Percentiles rank a stretch among this genome's conserved stretches.
Evolutionary conservation across 2,113 vertebrate genomes (phyloP).

Genomic region (Trogon melanurus): DNA sequence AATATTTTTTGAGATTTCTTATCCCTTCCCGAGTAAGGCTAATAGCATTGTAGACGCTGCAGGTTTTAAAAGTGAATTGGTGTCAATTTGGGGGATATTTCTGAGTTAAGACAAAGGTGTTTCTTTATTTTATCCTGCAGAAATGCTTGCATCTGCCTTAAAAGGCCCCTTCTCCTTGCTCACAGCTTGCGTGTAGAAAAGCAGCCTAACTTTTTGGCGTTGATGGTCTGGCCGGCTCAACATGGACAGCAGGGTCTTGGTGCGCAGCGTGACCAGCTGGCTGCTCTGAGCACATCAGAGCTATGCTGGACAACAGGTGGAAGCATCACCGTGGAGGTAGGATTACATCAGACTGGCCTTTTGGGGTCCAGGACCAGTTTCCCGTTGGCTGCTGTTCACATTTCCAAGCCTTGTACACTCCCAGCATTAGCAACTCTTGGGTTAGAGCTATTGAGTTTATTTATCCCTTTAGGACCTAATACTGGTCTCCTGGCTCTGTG

Average conservation of each 20-base stretch:
- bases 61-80: not conserved
- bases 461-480: not conserved
- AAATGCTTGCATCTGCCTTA: not conserved
- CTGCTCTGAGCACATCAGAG: not conserved
- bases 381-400: not conserved
- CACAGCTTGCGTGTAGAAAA: not conserved
- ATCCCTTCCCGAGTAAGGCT: constrained; percentile 2
- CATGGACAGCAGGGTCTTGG: rapidly evolving
- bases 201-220: not conserved
- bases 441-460: not conserved
- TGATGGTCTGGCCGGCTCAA: rapidly evolving
- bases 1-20: constrained; percentile 24
- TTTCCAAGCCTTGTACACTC: not conserved
- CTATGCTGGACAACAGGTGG: not conserved
- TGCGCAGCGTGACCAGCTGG: rapidly evolving
- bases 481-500: not conserved
- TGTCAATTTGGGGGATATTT: not conserved
- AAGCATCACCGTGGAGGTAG: not conserved
- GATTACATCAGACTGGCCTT: not conserved
- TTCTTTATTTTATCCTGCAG: not conserved
- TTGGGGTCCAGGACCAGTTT: not conserved
- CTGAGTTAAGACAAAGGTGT: not conserved
- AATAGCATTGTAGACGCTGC: not conserved
- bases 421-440: not conserved
- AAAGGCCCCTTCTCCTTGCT: not conserved